Conservation (phyloP, 2,797 vertebrate genomes). For the Calcarius lapponicus region DNA sequence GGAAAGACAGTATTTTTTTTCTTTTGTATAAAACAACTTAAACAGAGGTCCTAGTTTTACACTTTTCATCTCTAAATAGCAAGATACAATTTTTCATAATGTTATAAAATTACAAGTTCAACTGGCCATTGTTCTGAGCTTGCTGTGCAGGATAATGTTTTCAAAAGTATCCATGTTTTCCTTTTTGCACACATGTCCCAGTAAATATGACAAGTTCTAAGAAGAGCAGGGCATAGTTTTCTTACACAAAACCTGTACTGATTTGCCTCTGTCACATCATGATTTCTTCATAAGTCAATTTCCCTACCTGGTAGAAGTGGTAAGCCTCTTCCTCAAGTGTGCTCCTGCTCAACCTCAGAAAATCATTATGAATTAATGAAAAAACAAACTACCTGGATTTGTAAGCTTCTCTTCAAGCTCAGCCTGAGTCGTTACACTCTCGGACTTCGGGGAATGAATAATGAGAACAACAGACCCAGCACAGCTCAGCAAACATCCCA, state of each 20-base stretch:
- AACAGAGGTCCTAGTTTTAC: not conserved
- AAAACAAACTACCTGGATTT: conserved; percentile 86
- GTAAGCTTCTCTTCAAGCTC: conserved; percentile 90
- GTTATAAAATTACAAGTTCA: not conserved
- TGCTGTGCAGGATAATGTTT: not conserved
- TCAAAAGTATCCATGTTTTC: not conserved
- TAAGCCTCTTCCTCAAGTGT: not conserved
- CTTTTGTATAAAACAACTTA: not conserved
- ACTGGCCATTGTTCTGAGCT: not conserved
- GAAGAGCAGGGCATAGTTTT: not conserved
- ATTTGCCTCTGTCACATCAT: fast-evolving
- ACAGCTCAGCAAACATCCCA: conserved; percentile 91
- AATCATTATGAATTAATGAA: not conserved
- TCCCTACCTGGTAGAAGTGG: not conserved
- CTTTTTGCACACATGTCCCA: not conserved
- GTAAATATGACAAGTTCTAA: not conserved
- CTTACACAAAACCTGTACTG: not conserved
- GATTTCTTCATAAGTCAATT: not conserved
- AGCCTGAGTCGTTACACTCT: conserved; percentile 85
- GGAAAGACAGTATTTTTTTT: not conserved
- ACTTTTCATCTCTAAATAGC: not conserved
- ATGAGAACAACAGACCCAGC: conserved; percentile 92
- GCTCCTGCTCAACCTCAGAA: not conserved
- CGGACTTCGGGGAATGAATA: conserved; percentile 90
- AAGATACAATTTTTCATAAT: not conserved